A percentile compares a stretch with the other conserved stretches of the same genome.
Conservation (phyloP, 2,888 invertebrate species). For the Drosophila pseudotalamancana region DNA sequence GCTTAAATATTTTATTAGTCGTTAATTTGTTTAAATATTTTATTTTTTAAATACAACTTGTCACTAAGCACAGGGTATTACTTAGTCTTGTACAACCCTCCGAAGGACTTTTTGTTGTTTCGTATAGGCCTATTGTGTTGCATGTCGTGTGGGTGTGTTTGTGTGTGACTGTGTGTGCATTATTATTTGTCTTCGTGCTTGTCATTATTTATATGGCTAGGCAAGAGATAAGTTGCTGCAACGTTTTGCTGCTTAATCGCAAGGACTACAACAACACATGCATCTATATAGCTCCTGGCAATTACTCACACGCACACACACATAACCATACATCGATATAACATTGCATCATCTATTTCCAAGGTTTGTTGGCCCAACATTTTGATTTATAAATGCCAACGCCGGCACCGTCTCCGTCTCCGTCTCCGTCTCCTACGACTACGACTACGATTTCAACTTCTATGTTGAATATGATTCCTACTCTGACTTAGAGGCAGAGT, state of each 20-base stretch:
- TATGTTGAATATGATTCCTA: slow-evolving; percentile 1
- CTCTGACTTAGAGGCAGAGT: slow-evolving; percentile 8
- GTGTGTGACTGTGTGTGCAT: slow-evolving; percentile 56
- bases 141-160: slow-evolving; percentile 47
- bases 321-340: slow-evolving; percentile 32
- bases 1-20: too few relatives aligned
- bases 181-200: slow-evolving; percentile 82
- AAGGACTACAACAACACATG: slow-evolving; percentile 20
- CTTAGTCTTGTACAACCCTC: neutral
- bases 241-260: slow-evolving; percentile 46
- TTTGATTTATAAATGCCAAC: slow-evolving; percentile 81
- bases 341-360: slow-evolving; percentile 45
- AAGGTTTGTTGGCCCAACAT: slow-evolving; percentile 79
- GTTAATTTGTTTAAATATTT: too few relatives aligned
- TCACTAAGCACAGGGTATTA: too few relatives aligned
- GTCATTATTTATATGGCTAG: slow-evolving; percentile 81
- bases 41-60: too few relatives aligned
- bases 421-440: neutral
- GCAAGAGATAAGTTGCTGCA: slow-evolving; percentile 77
- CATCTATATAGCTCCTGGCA: slow-evolving; percentile 60
- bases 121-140: slow-evolving; percentile 58
- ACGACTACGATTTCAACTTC: slow-evolving; percentile 13
- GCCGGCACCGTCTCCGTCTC: slow-evolving; percentile 30
- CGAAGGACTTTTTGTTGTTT: slow-evolving; percentile 13
- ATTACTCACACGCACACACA: slow-evolving; percentile 52